These are phyloP conservation scores for Chaetura pelagica DNA, from an alignment of 2,113 vertebrate genomes.

Conservation along the genomic window DNA sequence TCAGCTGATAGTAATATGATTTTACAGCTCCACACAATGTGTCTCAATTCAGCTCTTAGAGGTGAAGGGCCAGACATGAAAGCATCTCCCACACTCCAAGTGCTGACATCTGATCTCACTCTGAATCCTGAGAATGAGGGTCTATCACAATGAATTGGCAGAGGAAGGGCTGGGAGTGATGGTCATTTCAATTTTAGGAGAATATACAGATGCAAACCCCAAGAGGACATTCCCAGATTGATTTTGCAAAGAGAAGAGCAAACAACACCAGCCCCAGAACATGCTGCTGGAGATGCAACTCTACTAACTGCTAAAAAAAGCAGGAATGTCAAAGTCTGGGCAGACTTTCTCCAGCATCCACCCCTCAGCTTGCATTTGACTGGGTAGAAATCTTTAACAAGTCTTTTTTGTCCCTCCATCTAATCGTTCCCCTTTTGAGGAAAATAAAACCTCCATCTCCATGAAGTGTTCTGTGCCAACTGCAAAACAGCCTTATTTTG, in stretches of 20 bases:
- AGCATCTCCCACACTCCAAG: not conserved
- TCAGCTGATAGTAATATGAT: not conserved
- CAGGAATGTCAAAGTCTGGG: not conserved
- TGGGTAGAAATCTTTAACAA: not conserved
- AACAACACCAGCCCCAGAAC: not conserved
- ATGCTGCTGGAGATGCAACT: not conserved
- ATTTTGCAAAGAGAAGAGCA: not conserved
- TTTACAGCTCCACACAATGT: not conserved
- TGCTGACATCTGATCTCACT: rapidly evolving
- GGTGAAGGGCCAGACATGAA: not conserved
- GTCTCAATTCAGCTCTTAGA: not conserved
- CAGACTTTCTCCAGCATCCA: not conserved
- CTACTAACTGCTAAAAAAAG: not conserved
- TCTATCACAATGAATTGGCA: not conserved
- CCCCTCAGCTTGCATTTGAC: not conserved
- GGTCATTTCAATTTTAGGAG: not conserved
- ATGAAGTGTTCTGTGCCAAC: not conserved
- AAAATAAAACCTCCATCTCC: not conserved
- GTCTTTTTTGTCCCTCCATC: not conserved
- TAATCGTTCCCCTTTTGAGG: not conserved
- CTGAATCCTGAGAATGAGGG: not conserved
- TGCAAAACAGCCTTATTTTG: not conserved
- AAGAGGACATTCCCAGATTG: rapidly evolving
- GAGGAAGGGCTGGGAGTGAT: not conserved
- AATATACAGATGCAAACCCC: not conserved